Evolutionary conservation across 2,888 invertebrate species (phyloP).

Genomic region (Aleiodes alternator): DNA sequence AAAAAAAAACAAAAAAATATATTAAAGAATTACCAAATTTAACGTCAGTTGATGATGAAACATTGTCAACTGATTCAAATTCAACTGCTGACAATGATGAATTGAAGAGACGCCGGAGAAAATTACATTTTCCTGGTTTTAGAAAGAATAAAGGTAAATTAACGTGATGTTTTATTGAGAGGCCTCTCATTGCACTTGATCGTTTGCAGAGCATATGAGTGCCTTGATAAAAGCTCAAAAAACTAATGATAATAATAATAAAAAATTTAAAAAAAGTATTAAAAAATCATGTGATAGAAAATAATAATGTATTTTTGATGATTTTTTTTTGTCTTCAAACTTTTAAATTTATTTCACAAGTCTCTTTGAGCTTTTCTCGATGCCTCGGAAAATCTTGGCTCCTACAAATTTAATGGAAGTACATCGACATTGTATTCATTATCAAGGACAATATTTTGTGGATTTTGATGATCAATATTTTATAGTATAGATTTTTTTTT

Average conservation of each 20-base stretch:
- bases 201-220: constrained; percentile 19
- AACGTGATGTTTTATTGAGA: constrained; percentile 22
- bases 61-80: constrained; percentile 82
- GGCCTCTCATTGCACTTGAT: constrained; percentile 30
- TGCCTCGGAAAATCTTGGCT: not conserved
- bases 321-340: constrained; percentile 27
- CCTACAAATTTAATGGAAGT: constrained; percentile 1
- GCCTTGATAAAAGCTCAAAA: constrained; percentile 32
- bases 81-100: constrained; percentile 82
- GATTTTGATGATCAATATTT: constrained; percentile 22
- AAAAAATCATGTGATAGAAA: constrained; percentile 32
- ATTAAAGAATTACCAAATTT: constrained; percentile 68
- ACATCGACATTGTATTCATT: constrained; percentile 14
- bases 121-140: constrained; percentile 81
- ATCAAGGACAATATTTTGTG: constrained; percentile 20
- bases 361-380: constrained; percentile 29
- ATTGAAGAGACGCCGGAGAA: constrained; percentile 79
- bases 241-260: not conserved
- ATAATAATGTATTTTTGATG: constrained; percentile 8
- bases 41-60: constrained; percentile 79
- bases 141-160: constrained; percentile 77
- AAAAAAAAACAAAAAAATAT: constrained; percentile 54
- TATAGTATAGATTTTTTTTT: not conserved
- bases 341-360: not conserved
- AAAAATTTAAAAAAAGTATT: not conserved